These are phyloP conservation scores for Psix sp. DNA, from an alignment of 1,140 invertebrate genomes.

Conservation along the genomic window DNA sequence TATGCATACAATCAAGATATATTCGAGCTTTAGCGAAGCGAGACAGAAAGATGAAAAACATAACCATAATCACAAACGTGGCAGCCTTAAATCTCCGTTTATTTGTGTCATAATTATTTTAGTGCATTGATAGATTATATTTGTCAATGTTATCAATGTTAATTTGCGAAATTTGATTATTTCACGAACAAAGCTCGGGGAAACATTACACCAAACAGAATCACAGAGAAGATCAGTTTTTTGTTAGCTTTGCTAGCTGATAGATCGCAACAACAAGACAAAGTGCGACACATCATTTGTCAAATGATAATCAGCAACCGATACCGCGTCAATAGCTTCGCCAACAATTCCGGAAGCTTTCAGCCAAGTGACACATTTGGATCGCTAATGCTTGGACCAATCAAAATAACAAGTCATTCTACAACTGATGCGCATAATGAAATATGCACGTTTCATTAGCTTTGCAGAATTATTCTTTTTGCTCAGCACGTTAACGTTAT, in stretches of 20 bases:
- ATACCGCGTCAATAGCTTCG: slow-evolving; percentile 43
- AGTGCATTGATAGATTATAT: too few species aligned
- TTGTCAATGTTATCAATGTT: too few species aligned
- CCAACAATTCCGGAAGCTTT: slow-evolving; percentile 57
- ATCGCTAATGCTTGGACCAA: slow-evolving; percentile 46
- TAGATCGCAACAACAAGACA: slow-evolving; percentile 3
- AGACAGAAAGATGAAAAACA: too few species aligned
- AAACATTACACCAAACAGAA: slow-evolving; percentile 12
- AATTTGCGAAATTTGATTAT: slow-evolving; percentile 25
- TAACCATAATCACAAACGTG: too few species aligned
- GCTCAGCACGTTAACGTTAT: too few species aligned
- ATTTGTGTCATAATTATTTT: too few species aligned
- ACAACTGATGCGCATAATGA: too few species aligned
- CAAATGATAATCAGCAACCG: slow-evolving; percentile 28
- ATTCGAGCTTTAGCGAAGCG: too few species aligned
- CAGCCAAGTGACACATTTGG: slow-evolving; percentile 46
- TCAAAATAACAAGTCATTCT: slow-evolving; percentile 66
- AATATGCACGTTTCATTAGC: slow-evolving; percentile 41
- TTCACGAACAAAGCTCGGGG: slow-evolving; percentile 9
- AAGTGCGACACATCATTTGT: slow-evolving; percentile 27
- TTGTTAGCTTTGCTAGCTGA: not conserved
- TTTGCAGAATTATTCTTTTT: slow-evolving; percentile 18
- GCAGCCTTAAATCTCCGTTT: too few species aligned
- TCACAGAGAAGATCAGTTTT: slow-evolving; percentile 35
- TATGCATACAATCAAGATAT: too few species aligned